Evolutionary conservation across 2,113 vertebrate species (phyloP), one percentile per base, ranked within the genome.

Genomic region (Engraulis encrasicolus): DNA sequence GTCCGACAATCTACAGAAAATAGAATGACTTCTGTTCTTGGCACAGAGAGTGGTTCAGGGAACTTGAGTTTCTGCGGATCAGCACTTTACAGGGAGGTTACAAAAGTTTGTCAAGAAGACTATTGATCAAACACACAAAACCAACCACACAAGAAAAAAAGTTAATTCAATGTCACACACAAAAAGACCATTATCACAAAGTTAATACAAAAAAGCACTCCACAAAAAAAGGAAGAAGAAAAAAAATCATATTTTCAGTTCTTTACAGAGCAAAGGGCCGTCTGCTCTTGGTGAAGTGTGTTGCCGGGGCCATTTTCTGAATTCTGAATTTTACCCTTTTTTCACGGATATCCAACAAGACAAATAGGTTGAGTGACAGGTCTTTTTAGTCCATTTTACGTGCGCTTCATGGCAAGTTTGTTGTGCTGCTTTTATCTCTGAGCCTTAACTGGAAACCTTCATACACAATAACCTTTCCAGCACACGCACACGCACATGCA

Each of bases 161-260:
- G 19, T 31, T 50, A 91, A 91, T 93, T 91, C 93, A 93, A 91
- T 94, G 92, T 92, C 83, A 93, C 94, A 91, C 93, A 92, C 89
- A n/a, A n/a, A n/a, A 95, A 86, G 86, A 95, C 92, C 91, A 90
- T 93, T 92, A 91, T 91, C 90, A 91, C 91, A 89, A n/a, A 94
- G 79, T 92, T 90, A 90, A 94, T 95, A 96, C 93, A n/a, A 96
- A 96, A 97, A 97, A 96, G 93, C 93, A 88, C 93, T 91, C 94
- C 92, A 92, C 89, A 87, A 80, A 61, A n/a, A n/a, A 88, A 90
- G n/a, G n/a, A n/a, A n/a, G n/a, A n/a, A n/a, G n/a, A 45, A 3
- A 45, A 74, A 66, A 74, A 93, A 93, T 90, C 90, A 91, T 86
- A 90, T 74, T 87, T 91, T 87, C 92, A 88, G 87, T 89, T 88